Base-by-base conservation (phyloP, 2,113 vertebrate genomes). In the Chelonoidis abingdonii region DNA sequence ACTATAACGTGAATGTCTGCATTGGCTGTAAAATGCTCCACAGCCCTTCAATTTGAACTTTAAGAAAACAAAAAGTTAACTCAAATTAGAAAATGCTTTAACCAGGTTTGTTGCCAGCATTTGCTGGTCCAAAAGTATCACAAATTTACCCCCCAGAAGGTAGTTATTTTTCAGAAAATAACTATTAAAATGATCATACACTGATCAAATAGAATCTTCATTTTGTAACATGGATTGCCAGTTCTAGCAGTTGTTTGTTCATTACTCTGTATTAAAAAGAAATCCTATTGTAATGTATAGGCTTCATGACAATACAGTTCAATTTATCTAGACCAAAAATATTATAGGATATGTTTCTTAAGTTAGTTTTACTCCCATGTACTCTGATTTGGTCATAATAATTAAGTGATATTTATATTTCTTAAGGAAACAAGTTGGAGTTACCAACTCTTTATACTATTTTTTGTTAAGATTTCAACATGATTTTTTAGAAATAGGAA, bases 381-480 rank as follows among this genome's bases (percentile, higher is more conserved):
- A 88, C 84, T 90, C 96, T 84, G 84, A 86, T 44, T 88, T n/a
- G 44, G 69, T 83, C 65, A 86, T 57, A 52, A 35, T 82, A 85
- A 84, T 96, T 62, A 96, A 85, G 89, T 88, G 93, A 95, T 75
- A 97, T 92, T 95, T 91, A 86, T 3, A 35, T 95, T 97, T 98
- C 91, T 98, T 81, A 89, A 95, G 21, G 86, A 93, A 95, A 86
- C 90, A 96, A 54, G 83, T 65, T 93, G 91, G 57, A 97, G 69
- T 76, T 90, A 96, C 22, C 56, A 97, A 88, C 88, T 97, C 89
- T 94, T 97, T 82, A 91, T 84, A 92, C 79, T 95, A 94, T 82
- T 83, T 81, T 93, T 96, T 56, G 56, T 95, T 80, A 93, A 90
- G 86, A 90, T 91, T 97, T 97, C 92, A 95, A 95, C 85, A 93